Percentiles rank a stretch among this genome's conserved stretches.
These are phyloP conservation scores for Acanthochromis polyacanthus DNA, from an alignment of 2,113 vertebrate species.

Conservation along the genomic window DNA sequence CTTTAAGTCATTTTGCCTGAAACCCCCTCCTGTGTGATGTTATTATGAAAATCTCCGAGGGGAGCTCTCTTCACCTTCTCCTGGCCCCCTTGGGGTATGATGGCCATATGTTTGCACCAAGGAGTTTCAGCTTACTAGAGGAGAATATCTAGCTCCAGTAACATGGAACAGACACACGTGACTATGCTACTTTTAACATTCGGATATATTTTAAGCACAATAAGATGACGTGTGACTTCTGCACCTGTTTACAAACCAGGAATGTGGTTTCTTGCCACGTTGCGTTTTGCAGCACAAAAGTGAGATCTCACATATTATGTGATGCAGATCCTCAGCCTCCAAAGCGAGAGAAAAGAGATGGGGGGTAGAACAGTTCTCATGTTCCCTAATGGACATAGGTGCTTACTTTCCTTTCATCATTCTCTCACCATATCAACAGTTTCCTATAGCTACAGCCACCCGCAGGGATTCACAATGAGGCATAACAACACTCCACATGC, in stretches of 20 bases:
- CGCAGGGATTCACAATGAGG: constrained; percentile 30
- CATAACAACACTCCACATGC: neutral
- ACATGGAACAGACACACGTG: constrained; percentile 23
- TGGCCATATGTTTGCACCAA: constrained; percentile 60
- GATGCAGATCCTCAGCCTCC: constrained; percentile 9
- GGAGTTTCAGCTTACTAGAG: constrained; percentile 42
- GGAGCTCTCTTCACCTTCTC: constrained; percentile 36
- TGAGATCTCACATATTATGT: constrained; percentile 21
- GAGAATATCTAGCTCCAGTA: constrained; percentile 49
- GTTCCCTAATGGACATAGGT: constrained; percentile 48
- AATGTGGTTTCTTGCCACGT: constrained; percentile 18
- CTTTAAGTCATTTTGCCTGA: constrained; percentile 10
- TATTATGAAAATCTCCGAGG: constrained; percentile 46
- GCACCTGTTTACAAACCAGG: constrained; percentile 36
- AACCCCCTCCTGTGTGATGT: constrained; percentile 34
- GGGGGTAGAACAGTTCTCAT: constrained; percentile 26
- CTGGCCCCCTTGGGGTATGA: constrained; percentile 29
- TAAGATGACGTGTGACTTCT: constrained; percentile 16
- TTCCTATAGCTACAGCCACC: constrained; percentile 64
- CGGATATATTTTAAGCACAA: constrained; percentile 22
- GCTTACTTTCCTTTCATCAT: constrained; percentile 31
- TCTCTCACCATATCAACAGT: constrained; percentile 70
- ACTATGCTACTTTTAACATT: neutral
- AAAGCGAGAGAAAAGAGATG: constrained; percentile 21
- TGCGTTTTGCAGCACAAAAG: constrained; percentile 37